Base-by-base conservation (phyloP, 2,113 vertebrate species). In the Chloebia gouldiae region DNA sequence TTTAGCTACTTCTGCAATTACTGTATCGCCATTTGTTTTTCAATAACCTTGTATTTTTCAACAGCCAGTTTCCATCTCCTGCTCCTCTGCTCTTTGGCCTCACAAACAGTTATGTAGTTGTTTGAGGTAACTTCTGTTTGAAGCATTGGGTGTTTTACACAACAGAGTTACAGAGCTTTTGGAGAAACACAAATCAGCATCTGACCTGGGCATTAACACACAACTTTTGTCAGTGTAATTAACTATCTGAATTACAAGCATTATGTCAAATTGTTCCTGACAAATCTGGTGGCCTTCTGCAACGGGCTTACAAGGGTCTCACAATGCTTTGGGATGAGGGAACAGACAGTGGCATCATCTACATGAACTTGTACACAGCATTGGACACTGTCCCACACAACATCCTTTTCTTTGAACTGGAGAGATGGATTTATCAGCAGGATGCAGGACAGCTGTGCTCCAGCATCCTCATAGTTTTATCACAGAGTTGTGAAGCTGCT, bases 251-350 rank as follows among this genome's bases (percentile, higher is more conserved):
- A 72, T 40, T 47, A 50, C n/a, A 8, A 88, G 15, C 11, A 8
- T 65, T 88, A 73, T 11, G 6, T 81, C 33, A 84, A 75, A 66
- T 20, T 51, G 45, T 2, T 77, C 23, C 42, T 28, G 27, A 49
- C 18, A 49, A 33, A 61, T 28, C 53, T 47, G 25, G 30, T 49
- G n/a, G 21, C 42, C 57, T 25, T 33, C 42, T 78, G 24, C 37
- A 64, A 22, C 6, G 13, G 15, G 8, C 11, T 27, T 13, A 28
- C 30, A 42, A 18, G 6, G 14, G 13, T 33, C 15, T 63, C 33
- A 44, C 22, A 64, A 27, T 0, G 0, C 33, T 39, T 3, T 1
- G 2, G 22, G 33, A 21, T 33, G 37, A 78, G 23, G 19, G 35
- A 86, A 68, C 3, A 47, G 31, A 16, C 50, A 42, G 1, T 56